phyloP scores from a whole-genome alignment of 1,140 invertebrate species.

The Dysdera silvatica region DNA sequence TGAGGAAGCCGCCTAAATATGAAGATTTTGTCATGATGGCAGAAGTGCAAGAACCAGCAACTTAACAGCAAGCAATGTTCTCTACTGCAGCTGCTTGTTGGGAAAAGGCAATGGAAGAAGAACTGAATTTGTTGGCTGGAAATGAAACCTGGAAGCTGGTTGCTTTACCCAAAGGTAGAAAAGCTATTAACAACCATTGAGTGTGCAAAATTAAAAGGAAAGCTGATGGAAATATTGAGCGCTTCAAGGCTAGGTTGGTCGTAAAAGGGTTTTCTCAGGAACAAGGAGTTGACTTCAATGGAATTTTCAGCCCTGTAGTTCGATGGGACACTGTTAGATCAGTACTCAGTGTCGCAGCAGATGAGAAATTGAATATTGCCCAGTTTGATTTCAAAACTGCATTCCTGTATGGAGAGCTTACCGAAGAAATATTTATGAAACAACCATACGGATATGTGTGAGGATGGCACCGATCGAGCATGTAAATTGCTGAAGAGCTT shows the following conservation, averaged over 20 bases:
- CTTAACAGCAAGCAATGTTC: slow-evolving; percentile 16
- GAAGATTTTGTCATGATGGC: too few relatives aligned
- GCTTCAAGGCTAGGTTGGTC: slow-evolving; percentile 42
- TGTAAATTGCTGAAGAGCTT: slow-evolving; percentile 26
- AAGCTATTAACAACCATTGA: slow-evolving; percentile 28
- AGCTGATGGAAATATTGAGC: slow-evolving; percentile 6
- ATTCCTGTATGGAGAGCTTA: slow-evolving; percentile 9
- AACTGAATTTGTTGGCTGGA: slow-evolving; percentile 7
- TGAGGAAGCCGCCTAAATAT: too few relatives aligned
- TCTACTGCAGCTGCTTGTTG: neutral
- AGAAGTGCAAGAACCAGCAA: too few relatives aligned
- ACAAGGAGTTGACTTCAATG: slow-evolving; percentile 40
- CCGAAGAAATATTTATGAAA: slow-evolving; percentile 7
- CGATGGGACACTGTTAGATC: slow-evolving; percentile 32
- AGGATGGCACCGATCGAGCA: neutral
- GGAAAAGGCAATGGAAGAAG: slow-evolving; percentile 19
- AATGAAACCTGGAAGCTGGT: neutral
- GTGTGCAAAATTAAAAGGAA: slow-evolving; percentile 18
- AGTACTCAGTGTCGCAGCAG: slow-evolving; percentile 24
- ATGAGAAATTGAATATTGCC: slow-evolving; percentile 7
- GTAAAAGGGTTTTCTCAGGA: slow-evolving; percentile 44
- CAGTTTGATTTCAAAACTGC: too few relatives aligned
- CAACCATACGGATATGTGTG: neutral
- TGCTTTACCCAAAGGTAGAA: neutral
- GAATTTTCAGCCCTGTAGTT: slow-evolving; percentile 36